Base-by-base conservation (phyloP, 2,113 vertebrate species). In the Sinocyclocheilus anshuiensis region DNA sequence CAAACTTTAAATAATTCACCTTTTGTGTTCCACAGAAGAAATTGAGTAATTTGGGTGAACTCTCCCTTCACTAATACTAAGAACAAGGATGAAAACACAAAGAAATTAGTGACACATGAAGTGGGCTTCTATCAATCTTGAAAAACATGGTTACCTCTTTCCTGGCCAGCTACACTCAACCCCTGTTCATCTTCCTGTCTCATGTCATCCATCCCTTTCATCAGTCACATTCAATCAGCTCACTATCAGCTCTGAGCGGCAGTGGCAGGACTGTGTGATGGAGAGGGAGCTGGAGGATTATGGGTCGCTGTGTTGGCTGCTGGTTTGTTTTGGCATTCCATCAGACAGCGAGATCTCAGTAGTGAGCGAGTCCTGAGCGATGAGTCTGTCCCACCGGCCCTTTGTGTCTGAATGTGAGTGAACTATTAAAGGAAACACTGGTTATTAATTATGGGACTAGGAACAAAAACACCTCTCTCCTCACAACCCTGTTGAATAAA, bases 381-480 rank as follows among this genome's bases (percentile, higher is more conserved):
- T 69, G 55, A 29, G 59, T 7, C 69, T 75, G 81, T 71, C 85
- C 24, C 61, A 61, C 26, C 55, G 59, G 57, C 11, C 90, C 88
- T 88, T 87, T 85, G 89, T 87, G 90, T 90, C 89, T 78, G 89
- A 91, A 93, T 93, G 92, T 92, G 92, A 93, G 88, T 93, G 87
- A 92, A 88, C 88, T 48, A 92, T 93, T 88, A 93, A 48, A 84
- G 69, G 33, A 84, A 84, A 57, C 82, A 84, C 15, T 59, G 26
- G 53, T 24, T 74, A 69, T 55, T 84, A 84, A 55, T 83, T 33
- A 82, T 2, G 65, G 6, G 5, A 15, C 13, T 5, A n/a, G 7
- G 20, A 63, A 45, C 78, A 81, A 26, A 81, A 42, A 81, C 79
- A 48, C 39, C 36, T 67, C 15, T 65, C 45, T 53, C 53, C 79